Percentiles rank a stretch among this genome's conserved stretches.
Conservation (phyloP, 1,140 invertebrate genomes). For the Diuraphis noxia region DNA sequence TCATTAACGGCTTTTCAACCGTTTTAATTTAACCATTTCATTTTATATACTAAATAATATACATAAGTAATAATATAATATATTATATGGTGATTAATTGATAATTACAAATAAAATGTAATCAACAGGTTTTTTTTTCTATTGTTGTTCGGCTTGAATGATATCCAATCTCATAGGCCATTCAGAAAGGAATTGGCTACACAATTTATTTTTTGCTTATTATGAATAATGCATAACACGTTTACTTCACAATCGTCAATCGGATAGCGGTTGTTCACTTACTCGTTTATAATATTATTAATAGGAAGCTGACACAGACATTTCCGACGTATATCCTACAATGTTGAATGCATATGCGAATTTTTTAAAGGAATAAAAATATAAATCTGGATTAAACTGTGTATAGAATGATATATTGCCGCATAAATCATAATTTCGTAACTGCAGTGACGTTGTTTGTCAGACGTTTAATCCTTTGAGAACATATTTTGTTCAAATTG, state of each 20-base stretch:
- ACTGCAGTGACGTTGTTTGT: background rate
- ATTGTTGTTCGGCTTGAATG: background rate
- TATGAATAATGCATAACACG: slow-evolving; percentile 15
- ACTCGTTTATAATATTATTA: background rate
- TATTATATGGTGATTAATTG: background rate
- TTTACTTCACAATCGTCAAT: background rate
- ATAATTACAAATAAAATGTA: background rate
- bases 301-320: background rate
- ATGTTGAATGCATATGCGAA: background rate
- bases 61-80: background rate
- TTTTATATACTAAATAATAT: background rate
- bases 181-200: background rate
- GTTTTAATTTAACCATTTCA: background rate
- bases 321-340: background rate
- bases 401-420: background rate
- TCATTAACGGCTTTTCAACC: background rate
- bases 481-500: background rate
- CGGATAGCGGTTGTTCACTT: background rate
- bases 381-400: background rate
- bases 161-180: background rate
- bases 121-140: slow-evolving; percentile 3
- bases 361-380: background rate
- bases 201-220: background rate
- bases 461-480: background rate
- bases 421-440: slow-evolving; percentile 13